Evolutionary conservation across 2,113 vertebrate genomes (phyloP).

Genomic region (Notarius quadriscutis): DNA sequence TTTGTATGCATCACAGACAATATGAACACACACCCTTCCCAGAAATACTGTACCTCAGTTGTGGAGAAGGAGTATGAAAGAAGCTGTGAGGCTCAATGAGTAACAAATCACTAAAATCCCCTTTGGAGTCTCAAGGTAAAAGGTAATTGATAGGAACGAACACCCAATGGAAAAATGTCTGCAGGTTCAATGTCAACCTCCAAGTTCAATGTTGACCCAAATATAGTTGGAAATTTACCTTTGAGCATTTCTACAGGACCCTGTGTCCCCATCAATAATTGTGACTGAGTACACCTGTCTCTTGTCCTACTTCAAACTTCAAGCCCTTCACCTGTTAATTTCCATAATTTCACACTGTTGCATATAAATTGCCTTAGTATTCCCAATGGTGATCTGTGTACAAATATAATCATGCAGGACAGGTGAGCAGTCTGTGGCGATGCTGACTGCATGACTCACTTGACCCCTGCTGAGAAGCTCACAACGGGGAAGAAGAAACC

Average conservation of each 20-base stretch:
- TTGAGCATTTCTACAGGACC: neutral
- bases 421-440: neutral
- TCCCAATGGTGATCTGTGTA: conserved; percentile 45
- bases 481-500: conserved; percentile 95
- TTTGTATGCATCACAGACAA: neutral
- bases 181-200: neutral
- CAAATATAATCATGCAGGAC: conserved; percentile 15
- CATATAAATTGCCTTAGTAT: neutral
- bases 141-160: neutral
- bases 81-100: conserved; percentile 18
- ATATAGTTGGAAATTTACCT: conserved; percentile 13
- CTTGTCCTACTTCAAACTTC: neutral
- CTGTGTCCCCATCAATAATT: conserved; percentile 18
- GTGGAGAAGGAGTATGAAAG: conserved; percentile 13
- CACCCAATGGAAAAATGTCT: neutral
- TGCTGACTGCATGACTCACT: conserved; percentile 74
- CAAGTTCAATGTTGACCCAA: conserved; percentile 7
- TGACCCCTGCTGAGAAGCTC: conserved; percentile 96
- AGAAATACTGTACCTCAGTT: neutral
- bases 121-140: neutral
- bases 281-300: neutral
- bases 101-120: conserved; percentile 22
- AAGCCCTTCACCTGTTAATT: conserved; percentile 19
- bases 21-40: neutral
- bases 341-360: conserved; percentile 6